Base-by-base conservation (phyloP, 1,140 invertebrate species). In the Musca domestica region DNA sequence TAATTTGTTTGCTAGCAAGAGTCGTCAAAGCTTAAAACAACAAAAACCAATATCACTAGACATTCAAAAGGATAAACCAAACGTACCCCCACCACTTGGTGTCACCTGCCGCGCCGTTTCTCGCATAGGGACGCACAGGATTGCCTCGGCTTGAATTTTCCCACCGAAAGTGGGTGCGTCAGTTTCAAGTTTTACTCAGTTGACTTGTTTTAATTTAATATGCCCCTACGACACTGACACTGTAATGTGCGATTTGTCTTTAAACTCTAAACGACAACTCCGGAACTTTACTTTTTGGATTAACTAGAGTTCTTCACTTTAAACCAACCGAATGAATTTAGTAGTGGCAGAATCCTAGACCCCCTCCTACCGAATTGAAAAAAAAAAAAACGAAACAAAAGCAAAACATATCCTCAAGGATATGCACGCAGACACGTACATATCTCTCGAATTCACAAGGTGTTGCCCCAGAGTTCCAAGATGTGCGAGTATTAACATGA, bases 341-440 rank as follows among this genome's bases (percentile, higher is more conserved):
- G 61, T 3, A 64, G 34, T n/a, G 17, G 20, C 5, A 61, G 14
- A 9, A 4, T 9, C 68, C 61, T 69, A 69, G 64, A 67, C 66
- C 68, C 66, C 71, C 74, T 74, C 74, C 80, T 80, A 80, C 76
- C 77, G 80, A 76, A 77, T 41, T 64, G 15, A 47, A 23, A 12
- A 48, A 47, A 27, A 46, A 41, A 23, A 34, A 67, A 63, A 63
- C 34, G 6, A 67, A 64, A 68, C 48, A 48, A 30, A 47, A n/a
- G 15, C 22, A 47, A 52, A 66, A 74, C 74, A 77, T 80, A 79
- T 80, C 77, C 77, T 76, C 49, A 71, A 76, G 77, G 77, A 80
- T 80, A 80, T 72, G 67, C 77, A 74, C 69, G 72, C 72, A 69
- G 76, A 80, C 77, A 80, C 77, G 77, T 80, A 56, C 52, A 56